A percentile compares a stretch with the other conserved stretches of the same genome.
Evolutionary conservation across 2,797 vertebrate species (phyloP).

Genomic region (Thripadectes ignobilis): DNA sequence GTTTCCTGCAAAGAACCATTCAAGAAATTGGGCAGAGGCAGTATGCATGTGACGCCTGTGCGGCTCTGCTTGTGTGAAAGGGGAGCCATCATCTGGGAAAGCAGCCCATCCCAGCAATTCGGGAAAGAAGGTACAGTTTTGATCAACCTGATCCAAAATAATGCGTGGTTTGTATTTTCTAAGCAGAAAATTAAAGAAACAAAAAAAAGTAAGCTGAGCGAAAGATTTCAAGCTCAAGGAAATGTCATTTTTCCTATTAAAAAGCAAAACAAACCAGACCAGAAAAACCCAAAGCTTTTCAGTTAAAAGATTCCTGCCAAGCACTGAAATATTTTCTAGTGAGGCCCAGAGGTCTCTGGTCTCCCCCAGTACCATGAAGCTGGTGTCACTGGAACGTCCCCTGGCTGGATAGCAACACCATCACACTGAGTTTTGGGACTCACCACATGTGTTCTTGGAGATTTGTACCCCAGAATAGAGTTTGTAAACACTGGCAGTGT

Average conservation of each 20-base stretch:
- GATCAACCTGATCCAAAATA: background rate
- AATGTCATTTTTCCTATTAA: constrained; percentile 21
- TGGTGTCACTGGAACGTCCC: background rate
- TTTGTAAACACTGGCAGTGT: background rate
- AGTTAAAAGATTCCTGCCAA: background rate
- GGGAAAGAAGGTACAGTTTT: background rate
- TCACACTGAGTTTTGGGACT: background rate
- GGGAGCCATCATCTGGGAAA: background rate
- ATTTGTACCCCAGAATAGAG: background rate
- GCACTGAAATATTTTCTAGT: background rate
- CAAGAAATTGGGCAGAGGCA: background rate
- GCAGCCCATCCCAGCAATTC: background rate
- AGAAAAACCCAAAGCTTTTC: background rate
- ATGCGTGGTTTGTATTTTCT: background rate
- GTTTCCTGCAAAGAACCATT: constrained; percentile 34
- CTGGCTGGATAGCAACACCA: background rate
- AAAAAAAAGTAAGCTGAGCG: background rate
- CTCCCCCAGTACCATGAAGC: background rate
- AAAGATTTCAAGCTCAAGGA: background rate
- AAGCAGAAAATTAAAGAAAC: background rate
- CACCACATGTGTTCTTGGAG: background rate
- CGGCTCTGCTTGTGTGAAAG: background rate
- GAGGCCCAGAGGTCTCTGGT: background rate
- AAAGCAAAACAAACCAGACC: background rate
- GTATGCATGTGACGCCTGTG: background rate